Evolutionary conservation across 2,888 invertebrate genomes (phyloP), one percentile per base, ranked within the genome.

Genomic region (Stenchaetothrips biformis): DNA sequence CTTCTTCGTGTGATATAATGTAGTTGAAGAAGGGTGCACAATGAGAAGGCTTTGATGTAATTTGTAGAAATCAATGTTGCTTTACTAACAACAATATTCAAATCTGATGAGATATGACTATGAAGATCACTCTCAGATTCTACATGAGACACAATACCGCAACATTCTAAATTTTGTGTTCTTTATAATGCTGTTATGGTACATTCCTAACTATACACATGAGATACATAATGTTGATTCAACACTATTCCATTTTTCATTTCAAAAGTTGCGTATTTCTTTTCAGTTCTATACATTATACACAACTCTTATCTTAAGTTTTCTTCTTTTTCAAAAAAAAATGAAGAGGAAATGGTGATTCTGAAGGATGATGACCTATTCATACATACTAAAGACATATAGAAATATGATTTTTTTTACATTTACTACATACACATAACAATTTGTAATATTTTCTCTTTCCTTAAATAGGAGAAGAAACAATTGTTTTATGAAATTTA

Each of bases 211-310:
- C 67, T 74, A 74, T 25, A 74, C 67, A 74, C n/a, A 74, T 74
- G 67, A 74, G 67, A 74, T 74, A 74, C 67, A 74, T 74, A 74
- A 74, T 74, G 67, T 74, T 74, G 67, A 74, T 74, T 74, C 25
- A 21, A 74, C 67, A 74, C 67, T 74, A 74, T 74, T 21, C 25
- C 25, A 25, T 21, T 21, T 25, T 74, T 11, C 21, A 25, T 74
- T 74, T 74, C 25, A 21, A 74, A 25, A 74, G 67, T 25, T 11
- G 25, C 67, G 25, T 74, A 74, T 25, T 74, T 74, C 11, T 25
- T 74, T 25, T 74, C 67, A 74, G 67, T 74, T 74, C 25, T 74
- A 21, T 74, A 74, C 67, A 74, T 11, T 25, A 74, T 74, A 74
- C 25, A 74, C 11, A 11, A 25, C 25, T 25, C 67, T 25, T 25